These are phyloP conservation scores for Thecophora atra DNA, from an alignment of 2,888 invertebrate genomes.

Conservation along the genomic window DNA sequence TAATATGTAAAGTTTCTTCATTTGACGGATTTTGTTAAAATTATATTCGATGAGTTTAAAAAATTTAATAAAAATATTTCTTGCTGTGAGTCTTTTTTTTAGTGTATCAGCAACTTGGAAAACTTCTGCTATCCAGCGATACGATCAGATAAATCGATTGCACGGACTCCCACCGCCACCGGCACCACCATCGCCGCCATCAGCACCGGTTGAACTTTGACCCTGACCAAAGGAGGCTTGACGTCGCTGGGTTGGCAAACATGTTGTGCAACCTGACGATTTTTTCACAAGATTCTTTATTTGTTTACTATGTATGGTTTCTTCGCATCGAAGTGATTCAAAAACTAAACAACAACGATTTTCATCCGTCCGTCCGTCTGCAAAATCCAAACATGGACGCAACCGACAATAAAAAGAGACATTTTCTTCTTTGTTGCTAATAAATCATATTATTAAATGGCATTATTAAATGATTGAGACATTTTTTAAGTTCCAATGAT, in stretches of 20 bases:
- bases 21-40: no score
- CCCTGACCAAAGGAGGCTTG: background rate
- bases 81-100: no score
- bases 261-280: background rate
- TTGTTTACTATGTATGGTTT: background rate
- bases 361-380: background rate
- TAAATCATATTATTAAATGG: background rate
- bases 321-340: background rate
- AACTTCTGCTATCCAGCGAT: no score
- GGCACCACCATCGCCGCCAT: no score
- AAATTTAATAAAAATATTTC: no score
- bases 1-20: no score
- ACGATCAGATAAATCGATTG: background rate
- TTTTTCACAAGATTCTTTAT: background rate
- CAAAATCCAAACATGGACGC: background rate
- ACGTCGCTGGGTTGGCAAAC: background rate
- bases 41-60: no score
- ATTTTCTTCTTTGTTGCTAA: background rate
- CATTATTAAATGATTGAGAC: background rate
- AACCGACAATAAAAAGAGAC: background rate
- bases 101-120: no score
- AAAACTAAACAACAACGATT: background rate
- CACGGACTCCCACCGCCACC: background rate
- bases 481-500: background rate
- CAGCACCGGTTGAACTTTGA: background rate